A percentile compares a stretch with the other conserved stretches of the same genome.
Conservation (phyloP, 1,140 invertebrate species). For the Lamellibrachia luymesi region DNA sequence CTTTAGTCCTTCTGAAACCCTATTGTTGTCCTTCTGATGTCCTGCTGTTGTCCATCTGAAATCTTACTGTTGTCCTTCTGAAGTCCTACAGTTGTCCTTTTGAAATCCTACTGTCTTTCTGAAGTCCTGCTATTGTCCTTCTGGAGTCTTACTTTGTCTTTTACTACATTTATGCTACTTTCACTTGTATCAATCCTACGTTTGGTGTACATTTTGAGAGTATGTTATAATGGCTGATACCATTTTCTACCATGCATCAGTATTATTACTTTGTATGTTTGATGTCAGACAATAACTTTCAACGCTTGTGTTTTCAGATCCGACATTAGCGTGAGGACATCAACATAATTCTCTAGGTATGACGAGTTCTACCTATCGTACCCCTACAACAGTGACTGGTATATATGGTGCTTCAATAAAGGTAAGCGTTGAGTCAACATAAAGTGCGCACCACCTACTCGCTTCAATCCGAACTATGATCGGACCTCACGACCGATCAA, state of each 20-base stretch:
- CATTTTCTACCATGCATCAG: neutral
- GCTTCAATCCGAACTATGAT: neutral
- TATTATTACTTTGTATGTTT: neutral
- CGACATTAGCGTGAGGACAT: neutral
- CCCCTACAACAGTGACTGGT: neutral
- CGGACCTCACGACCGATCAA: neutral
- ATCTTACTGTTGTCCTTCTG: too few species aligned
- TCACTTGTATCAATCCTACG: neutral
- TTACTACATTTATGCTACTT: neutral
- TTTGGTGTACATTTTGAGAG: neutral
- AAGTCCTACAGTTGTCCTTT: too few species aligned
- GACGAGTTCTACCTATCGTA: neutral
- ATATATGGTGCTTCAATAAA: neutral
- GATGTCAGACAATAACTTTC: too few species aligned
- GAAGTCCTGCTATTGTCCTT: too few species aligned
- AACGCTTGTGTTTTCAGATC: neutral
- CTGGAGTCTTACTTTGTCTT: too few species aligned
- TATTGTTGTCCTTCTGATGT: too few species aligned
- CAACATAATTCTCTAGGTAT: neutral
- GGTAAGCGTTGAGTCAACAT: neutral
- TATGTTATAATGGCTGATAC: neutral
- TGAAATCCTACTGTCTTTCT: too few species aligned
- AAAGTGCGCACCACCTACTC: neutral
- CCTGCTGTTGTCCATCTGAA: too few species aligned
- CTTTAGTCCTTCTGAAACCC: too few species aligned